These are phyloP conservation scores for Neodiprion fabricii DNA, from an alignment of 1,140 invertebrate genomes.

Conservation along the genomic window DNA sequence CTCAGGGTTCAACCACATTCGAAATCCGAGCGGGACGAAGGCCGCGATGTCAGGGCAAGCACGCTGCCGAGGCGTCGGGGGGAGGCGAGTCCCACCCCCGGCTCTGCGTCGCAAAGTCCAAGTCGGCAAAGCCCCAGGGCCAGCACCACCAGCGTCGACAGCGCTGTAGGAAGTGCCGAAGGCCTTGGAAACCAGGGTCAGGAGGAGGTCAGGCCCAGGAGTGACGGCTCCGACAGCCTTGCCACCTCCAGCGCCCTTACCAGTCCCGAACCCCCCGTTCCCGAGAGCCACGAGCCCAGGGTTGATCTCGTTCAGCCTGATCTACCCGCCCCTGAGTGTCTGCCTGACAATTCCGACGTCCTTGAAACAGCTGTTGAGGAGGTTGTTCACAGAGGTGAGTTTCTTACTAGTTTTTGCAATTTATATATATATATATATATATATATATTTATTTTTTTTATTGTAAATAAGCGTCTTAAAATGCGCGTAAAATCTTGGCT, in stretches of 20 bases:
- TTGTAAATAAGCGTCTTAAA: neutral
- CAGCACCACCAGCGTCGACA: slow-evolving; percentile 67
- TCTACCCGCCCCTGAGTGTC: slow-evolving; percentile 29
- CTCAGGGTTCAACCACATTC: slow-evolving; percentile 41
- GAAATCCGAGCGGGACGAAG: slow-evolving; percentile 33
- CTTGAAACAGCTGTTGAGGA: slow-evolving; percentile 28
- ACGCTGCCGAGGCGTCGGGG: slow-evolving; percentile 52
- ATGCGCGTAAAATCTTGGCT: no score
- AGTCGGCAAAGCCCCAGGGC: slow-evolving; percentile 47
- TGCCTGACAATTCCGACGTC: slow-evolving; percentile 16
- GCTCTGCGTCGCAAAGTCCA: slow-evolving; percentile 43
- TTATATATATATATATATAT: neutral
- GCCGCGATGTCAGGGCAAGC: slow-evolving; percentile 44
- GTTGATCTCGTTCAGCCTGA: slow-evolving; percentile 20
- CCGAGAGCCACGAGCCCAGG: slow-evolving; percentile 39
- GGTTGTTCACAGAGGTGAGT: slow-evolving; percentile 38
- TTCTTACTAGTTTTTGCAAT: slow-evolving; percentile 15
- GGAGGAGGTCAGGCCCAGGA: slow-evolving; percentile 47
- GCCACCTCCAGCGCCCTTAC: slow-evolving; percentile 53
- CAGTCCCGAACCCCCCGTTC: slow-evolving; percentile 51
- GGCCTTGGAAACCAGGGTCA: slow-evolving; percentile 54
- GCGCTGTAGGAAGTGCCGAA: slow-evolving; percentile 67
- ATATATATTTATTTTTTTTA: neutral
- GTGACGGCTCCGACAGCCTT: slow-evolving; percentile 56
- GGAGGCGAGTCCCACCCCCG: slow-evolving; percentile 37